Evolutionary conservation across 2,797 vertebrate species (phyloP).

Genomic region (Cetoscarus ocellatus): DNA sequence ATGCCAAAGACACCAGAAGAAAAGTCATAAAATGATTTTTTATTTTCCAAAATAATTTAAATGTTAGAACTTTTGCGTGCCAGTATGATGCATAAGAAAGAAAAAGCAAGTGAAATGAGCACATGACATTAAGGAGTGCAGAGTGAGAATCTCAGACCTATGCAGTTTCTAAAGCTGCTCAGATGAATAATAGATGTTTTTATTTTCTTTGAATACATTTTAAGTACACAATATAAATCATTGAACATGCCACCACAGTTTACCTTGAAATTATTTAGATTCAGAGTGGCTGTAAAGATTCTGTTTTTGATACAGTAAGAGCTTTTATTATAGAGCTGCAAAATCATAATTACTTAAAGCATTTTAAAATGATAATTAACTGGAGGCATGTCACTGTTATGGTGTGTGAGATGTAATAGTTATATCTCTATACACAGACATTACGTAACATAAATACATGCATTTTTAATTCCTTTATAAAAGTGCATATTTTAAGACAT

Average conservation of each 20-base stretch:
- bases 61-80: too few species aligned
- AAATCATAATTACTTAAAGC: conserved; percentile 9
- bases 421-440: not conserved
- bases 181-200: conserved; percentile 65
- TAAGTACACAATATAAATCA: conserved; percentile 60
- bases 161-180: conserved; percentile 26
- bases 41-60: too few species aligned
- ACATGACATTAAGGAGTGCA: not conserved
- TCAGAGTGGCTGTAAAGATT: conserved; percentile 1
- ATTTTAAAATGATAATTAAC: conserved; percentile 2
- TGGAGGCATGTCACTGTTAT: not conserved
- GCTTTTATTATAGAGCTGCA: not conserved
- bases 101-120: not conserved
- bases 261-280: conserved; percentile 34
- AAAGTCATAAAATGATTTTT: too few species aligned
- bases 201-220: conserved; percentile 56
- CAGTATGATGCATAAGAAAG: too few species aligned
- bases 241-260: conserved; percentile 44
- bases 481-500: conserved; percentile 9
- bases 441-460: not conserved
- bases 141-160: conserved; percentile 1
- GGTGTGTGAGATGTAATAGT: not conserved
- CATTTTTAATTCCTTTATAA: not conserved
- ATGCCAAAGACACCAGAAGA: too few species aligned
- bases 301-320: conserved; percentile 3